phyloP scores from a whole-genome alignment of 1,140 invertebrate species.

The Charaxes varanes region DNA sequence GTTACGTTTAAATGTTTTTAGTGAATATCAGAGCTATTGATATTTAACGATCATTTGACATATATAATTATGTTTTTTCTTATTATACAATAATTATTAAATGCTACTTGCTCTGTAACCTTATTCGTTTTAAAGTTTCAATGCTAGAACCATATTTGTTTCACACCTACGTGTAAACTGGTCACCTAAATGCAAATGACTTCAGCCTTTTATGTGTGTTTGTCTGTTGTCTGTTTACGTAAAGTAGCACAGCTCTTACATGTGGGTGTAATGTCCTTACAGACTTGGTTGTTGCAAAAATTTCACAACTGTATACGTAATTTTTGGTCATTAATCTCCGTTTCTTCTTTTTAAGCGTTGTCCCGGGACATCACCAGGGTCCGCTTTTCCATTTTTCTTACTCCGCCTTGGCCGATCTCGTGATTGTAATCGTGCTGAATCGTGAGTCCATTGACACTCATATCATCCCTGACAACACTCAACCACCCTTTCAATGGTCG shows the following conservation, averaged over 20 bases:
- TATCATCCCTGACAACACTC: too few relatives aligned
- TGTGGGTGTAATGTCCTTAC: conserved; percentile 36
- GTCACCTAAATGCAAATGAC: conserved; percentile 44
- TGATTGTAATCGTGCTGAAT: too few relatives aligned
- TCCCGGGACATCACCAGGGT: too few relatives aligned
- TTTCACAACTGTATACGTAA: neutral
- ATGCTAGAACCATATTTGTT: conserved; percentile 15
- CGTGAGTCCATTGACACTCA: too few relatives aligned
- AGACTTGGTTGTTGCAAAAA: conserved; percentile 8
- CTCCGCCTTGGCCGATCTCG: too few relatives aligned
- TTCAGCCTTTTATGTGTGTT: conserved; percentile 33
- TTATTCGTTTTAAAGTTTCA: conserved; percentile 6
- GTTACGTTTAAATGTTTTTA: neutral
- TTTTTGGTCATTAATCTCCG: too few relatives aligned
- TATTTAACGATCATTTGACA: neutral
- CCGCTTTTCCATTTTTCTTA: too few relatives aligned
- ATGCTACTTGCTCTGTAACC: neutral
- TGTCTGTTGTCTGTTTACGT: conserved; percentile 9
- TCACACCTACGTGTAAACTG: conserved; percentile 34
- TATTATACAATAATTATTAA: neutral
- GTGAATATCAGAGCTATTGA: too few relatives aligned
- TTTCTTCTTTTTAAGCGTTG: too few relatives aligned
- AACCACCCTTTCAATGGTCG: too few relatives aligned
- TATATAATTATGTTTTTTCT: too few relatives aligned
- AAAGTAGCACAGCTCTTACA: conserved; percentile 34